Evolutionary conservation across 2,113 vertebrate species (phyloP), one percentile per base, ranked within the genome.

Genomic region (Xyliphius kryptos): DNA sequence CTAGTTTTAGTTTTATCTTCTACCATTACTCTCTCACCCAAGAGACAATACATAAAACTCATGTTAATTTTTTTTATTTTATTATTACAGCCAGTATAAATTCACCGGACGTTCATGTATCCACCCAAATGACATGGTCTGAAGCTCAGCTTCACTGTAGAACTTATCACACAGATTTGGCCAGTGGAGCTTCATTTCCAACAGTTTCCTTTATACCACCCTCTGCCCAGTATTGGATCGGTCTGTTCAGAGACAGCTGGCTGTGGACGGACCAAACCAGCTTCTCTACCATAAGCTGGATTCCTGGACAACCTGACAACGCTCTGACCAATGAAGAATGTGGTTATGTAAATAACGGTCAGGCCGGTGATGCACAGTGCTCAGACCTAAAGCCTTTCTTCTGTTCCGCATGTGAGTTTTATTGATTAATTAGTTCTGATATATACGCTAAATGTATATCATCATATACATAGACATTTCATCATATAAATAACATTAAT

Each of bases 131-230:
- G 26, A 40, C 15, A 1, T 68, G 66, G 66, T 1, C 1, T 43
- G 57, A 21, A 1, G 66, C 66, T 48, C 41, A 19, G 19, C 13
- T 3, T 3, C 44, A 52, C 47, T 67, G 64, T 37, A 51, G 48
- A 44, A 19, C 14, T 2, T 1, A 20, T 14, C 36, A 61, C 17
- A 68, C 55, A 22, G 66, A 68, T n/a, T 19, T 68, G 17, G 66
- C 43, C 40, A 40, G 19, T n/a, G n/a, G n/a, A n/a, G n/a, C 17
- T 15, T 37, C 16, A 6, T 2, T n/a, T n/a, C n/a, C n/a, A n/a
- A n/a, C n/a, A n/a, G n/a, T n/a, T n/a, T n/a, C n/a, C n/a, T n/a
- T n/a, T n/a, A n/a, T n/a, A n/a, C n/a, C n/a, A n/a, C 4, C 47
- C 13, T 13, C 11, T 5, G 1, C 16, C 11, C 1, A 2, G 22